Conservation (phyloP, 2,888 invertebrate species). For the Neoitamus cyanurus region DNA sequence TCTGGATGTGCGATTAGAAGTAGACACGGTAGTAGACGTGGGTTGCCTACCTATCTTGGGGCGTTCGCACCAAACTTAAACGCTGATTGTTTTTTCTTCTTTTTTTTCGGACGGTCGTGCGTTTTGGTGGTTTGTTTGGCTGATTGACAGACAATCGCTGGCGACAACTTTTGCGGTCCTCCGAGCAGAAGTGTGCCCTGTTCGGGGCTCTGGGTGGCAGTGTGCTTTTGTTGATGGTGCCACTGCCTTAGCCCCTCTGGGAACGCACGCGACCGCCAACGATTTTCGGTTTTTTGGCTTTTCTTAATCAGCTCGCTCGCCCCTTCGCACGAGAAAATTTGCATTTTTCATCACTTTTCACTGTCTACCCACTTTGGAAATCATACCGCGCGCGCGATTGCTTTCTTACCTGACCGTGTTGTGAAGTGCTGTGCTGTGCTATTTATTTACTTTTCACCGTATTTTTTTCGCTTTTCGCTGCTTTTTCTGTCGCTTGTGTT, state of each 20-base stretch:
- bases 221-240: not conserved
- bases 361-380: conserved; percentile 20
- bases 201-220: not conserved
- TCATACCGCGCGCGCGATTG: conserved; percentile 31
- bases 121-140: not conserved
- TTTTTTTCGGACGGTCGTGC: not conserved
- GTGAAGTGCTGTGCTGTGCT: conserved; percentile 10
- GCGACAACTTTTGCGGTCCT: not conserved
- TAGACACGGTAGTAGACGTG: not conserved
- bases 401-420: conserved; percentile 19
- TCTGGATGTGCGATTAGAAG: not conserved
- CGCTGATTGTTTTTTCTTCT: not conserved
- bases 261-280: not conserved
- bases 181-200: not conserved
- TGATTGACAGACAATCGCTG: not conserved
- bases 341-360: conserved; percentile 22
- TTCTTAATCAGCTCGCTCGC: not conserved
- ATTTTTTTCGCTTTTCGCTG: not conserved
- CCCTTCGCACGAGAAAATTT: not conserved
- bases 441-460: conserved; percentile 13
- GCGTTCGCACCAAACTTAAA: not conserved
- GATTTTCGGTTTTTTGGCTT: not conserved
- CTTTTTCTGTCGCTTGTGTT: not conserved
- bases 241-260: not conserved
- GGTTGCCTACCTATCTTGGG: not conserved